phyloP scores from a whole-genome alignment of 2,113 vertebrate genomes.

The Campylorhamphus procurvoides region DNA sequence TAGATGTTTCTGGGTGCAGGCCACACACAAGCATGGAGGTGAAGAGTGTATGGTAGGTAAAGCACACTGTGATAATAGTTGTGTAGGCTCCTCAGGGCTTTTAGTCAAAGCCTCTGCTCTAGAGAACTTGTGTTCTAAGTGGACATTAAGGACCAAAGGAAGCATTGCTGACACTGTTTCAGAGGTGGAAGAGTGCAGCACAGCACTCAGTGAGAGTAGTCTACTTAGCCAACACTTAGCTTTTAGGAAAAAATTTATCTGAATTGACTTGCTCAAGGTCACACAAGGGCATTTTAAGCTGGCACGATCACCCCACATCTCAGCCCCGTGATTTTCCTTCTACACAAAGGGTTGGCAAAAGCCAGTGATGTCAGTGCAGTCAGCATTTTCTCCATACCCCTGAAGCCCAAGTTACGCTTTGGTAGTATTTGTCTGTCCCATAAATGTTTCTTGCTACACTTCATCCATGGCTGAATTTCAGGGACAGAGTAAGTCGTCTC shows the following conservation, averaged over 20 bases:
- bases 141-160: not conserved
- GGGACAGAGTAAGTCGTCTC: not conserved
- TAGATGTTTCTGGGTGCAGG: not conserved
- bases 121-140: not conserved
- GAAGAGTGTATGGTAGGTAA: not conserved
- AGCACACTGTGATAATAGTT: not conserved
- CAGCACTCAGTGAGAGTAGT: not conserved
- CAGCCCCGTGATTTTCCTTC: conserved; percentile 37
- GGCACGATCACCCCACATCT: not conserved
- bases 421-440: conserved; percentile 46
- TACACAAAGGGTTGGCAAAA: conserved; percentile 21
- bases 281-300: not conserved
- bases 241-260: not conserved
- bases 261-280: not conserved
- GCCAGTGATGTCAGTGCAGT: not conserved
- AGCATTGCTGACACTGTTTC: not conserved
- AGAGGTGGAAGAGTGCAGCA: not conserved
- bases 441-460: conserved; percentile 60
- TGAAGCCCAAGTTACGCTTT: conserved; percentile 40
- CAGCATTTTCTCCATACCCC: conserved; percentile 52
- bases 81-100: not conserved
- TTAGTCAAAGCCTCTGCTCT: not conserved
- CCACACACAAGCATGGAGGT: not conserved
- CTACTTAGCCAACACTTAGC: not conserved
- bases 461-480: conserved; percentile 59